phyloP scores from a whole-genome alignment of 2,113 vertebrate species.

The Siniperca knerii region DNA sequence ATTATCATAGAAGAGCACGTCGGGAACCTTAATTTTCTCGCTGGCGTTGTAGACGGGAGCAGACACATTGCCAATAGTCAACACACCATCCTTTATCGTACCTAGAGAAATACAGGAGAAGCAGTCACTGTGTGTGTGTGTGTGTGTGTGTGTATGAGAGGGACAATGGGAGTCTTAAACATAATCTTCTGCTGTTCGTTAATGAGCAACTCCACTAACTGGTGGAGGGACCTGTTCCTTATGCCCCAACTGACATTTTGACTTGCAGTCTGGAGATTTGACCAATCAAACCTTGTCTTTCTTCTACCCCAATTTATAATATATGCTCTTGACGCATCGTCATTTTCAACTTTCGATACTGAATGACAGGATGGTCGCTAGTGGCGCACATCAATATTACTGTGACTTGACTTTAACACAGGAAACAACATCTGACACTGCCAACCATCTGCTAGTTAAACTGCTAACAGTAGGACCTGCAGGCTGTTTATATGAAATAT shows the following conservation, averaged over 20 bases:
- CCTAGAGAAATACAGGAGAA: conserved; percentile 77
- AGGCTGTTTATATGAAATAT: too few relatives aligned
- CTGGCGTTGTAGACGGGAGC: conserved; percentile 86
- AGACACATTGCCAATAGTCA: conserved; percentile 90
- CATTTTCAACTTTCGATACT: not conserved
- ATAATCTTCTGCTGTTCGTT: not conserved
- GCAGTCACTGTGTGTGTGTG: not conserved
- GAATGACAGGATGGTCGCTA: not conserved
- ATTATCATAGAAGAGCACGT: conserved; percentile 98
- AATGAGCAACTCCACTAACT: not conserved
- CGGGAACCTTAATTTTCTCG: conserved; percentile 95
- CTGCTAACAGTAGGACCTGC: too few relatives aligned
- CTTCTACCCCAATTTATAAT: not conserved
- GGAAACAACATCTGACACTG: not conserved
- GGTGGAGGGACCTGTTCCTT: not conserved
- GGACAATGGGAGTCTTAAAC: not conserved
- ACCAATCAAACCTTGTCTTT: too few relatives aligned
- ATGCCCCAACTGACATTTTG: not conserved
- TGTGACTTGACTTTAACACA: not conserved
- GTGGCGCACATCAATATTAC: not conserved
- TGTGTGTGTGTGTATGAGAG: not conserved
- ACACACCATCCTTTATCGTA: conserved; percentile 86
- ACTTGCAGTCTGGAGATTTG: too few relatives aligned
- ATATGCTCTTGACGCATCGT: not conserved
- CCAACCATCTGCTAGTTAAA: not conserved